Evolutionary conservation across 2,113 vertebrate species (phyloP).

Genomic region (Labrus mixtus): DNA sequence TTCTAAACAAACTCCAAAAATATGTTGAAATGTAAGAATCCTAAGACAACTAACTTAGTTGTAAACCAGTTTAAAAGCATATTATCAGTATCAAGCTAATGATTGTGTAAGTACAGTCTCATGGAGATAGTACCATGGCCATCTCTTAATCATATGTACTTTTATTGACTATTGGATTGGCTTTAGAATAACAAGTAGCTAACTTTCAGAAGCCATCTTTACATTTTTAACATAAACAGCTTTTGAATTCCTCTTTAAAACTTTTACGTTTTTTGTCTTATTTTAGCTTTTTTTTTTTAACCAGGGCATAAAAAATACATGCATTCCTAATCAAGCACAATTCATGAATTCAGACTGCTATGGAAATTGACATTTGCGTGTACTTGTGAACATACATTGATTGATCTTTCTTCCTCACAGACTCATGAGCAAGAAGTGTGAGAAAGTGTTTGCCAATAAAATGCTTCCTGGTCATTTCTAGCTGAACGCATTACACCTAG

Average conservation of each 20-base stretch:
- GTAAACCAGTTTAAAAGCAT: not conserved
- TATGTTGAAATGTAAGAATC: not conserved
- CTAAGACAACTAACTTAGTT: not conserved
- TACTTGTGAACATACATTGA: constrained; percentile 11
- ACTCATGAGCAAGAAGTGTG: constrained; percentile 31
- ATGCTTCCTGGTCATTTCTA: constrained; percentile 54
- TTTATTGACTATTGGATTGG: too few species aligned
- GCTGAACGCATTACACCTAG: constrained; percentile 54
- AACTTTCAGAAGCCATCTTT: too few species aligned
- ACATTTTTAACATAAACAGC: too few species aligned
- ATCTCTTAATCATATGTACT: too few species aligned
- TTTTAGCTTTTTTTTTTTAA: too few species aligned
- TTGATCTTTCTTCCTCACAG: constrained; percentile 28
- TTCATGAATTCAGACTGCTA: not conserved
- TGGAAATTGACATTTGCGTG: not conserved
- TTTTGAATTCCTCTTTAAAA: too few species aligned
- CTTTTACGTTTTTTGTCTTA: too few species aligned
- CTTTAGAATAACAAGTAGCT: too few species aligned
- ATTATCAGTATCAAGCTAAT: too few species aligned
- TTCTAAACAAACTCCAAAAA: too few species aligned
- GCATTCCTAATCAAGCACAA: not conserved
- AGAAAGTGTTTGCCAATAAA: constrained; percentile 52
- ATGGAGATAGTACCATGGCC: too few species aligned
- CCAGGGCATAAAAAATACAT: not conserved
- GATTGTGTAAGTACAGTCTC: too few species aligned